These are phyloP conservation scores for Drosophila ambigua DNA, from an alignment of 1,140 invertebrate species.

Conservation along the genomic window DNA sequence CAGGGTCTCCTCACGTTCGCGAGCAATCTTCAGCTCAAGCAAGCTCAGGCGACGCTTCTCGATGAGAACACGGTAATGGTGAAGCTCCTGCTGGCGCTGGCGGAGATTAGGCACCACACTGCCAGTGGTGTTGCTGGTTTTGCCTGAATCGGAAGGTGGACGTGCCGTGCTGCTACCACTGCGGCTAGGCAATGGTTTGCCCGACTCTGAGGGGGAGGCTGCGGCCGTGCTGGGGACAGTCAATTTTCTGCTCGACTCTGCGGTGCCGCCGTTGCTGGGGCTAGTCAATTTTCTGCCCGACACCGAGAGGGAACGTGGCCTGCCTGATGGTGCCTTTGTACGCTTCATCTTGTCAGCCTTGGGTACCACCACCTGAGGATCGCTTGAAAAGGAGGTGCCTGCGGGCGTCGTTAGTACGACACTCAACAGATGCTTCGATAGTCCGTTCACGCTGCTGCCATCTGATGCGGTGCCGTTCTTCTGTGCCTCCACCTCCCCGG, in stretches of 20 bases:
- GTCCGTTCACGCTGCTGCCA: neutral
- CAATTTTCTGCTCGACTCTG: conserved; percentile 17
- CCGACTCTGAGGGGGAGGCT: neutral
- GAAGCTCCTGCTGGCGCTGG: conserved; percentile 68
- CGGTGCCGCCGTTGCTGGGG: neutral
- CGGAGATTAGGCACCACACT: conserved; percentile 48
- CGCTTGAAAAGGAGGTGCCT: too few relatives aligned
- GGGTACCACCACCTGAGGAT: too few relatives aligned
- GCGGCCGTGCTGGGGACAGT: conserved; percentile 9
- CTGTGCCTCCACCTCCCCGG: conserved; percentile 41
- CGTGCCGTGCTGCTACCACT: neutral
- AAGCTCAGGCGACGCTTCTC: conserved; percentile 69
- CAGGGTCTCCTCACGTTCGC: conserved; percentile 70
- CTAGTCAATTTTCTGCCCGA: neutral
- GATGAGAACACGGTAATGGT: conserved; percentile 64
- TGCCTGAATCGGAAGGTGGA: neutral
- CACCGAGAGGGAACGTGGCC: too few relatives aligned
- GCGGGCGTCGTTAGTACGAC: neutral
- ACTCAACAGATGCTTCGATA: conserved; percentile 6
- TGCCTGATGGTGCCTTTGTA: too few relatives aligned
- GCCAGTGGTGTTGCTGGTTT: conserved; percentile 21
- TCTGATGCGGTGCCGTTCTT: conserved; percentile 22
- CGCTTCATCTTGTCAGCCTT: too few relatives aligned
- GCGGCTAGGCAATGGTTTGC: neutral
- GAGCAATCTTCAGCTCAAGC: conserved; percentile 65